Evolutionary conservation across 2,888 invertebrate genomes (phyloP), one percentile per base, ranked within the genome.

Genomic region (Sesamia inferens): DNA sequence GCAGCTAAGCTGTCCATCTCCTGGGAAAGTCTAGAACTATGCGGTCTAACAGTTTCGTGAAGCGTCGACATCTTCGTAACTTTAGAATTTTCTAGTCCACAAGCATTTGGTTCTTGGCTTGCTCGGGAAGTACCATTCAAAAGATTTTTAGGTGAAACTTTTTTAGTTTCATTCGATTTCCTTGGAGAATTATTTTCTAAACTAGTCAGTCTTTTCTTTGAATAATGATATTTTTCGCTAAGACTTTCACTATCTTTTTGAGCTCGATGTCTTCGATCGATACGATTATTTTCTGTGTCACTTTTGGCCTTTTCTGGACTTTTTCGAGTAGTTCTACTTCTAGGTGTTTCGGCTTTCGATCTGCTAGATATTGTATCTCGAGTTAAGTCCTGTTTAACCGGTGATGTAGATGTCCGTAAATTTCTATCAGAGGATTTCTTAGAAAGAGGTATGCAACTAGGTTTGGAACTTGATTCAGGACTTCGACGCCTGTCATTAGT

Each of bases 1-100:
- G 97, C 97, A 80, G 97, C 97, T 90, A 97, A 94, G 88, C 96
- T 97, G 86, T 97, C 97, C 95, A 97, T 97, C 90, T 97, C 96
- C 86, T 97, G 97, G 70, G 96, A 96, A 89, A 96, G 94, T 91
- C 96, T 94, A 83, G 94, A 94, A 81, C 83, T 92, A 85, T 94
- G 95, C 83, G 95, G 93, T 91, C 94, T 93, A 82, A 95, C 92
- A 78, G 93, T 91, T 93, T 95, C 95, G 75, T 96, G 96, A 84
- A 96, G 92, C 67, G 94, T 95, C 87, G 95, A 94, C 94, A 96
- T 95, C 86, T 93, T 94, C 84, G 89, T 89, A 85, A 87, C 88
- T 89, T 92, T 92, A 83, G 87, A 89, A 85, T 90, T 88, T 87
- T 90, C 92, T 89, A 92, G 76, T 73, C 84, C 89, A 88, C 89